These are phyloP conservation scores for Papilio xuthus DNA, from an alignment of 1,140 invertebrate species.

Conservation along the genomic window DNA sequence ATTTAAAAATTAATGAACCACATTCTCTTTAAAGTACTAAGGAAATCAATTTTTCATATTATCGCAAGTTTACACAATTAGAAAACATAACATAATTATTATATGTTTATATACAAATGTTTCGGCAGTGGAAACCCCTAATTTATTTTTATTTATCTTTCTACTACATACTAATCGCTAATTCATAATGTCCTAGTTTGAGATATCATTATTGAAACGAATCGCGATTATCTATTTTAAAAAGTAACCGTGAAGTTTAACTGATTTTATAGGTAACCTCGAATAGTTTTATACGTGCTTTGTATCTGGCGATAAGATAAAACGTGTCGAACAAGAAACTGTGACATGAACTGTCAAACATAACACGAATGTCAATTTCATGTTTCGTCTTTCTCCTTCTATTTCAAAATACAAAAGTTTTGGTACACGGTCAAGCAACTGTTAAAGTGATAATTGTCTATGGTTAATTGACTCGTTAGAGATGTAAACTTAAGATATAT, in stretches of 20 bases:
- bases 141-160: too few relatives aligned
- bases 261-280: constrained; percentile 21
- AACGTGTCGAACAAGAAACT: not conserved
- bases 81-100: not conserved
- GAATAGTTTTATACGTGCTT: not conserved
- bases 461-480: too few relatives aligned
- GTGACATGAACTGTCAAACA: not conserved
- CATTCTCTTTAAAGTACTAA: not conserved
- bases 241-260: constrained; percentile 19
- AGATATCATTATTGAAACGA: too few relatives aligned
- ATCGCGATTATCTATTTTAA: constrained; percentile 14
- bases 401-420: too few relatives aligned
- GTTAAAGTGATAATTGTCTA: too few relatives aligned
- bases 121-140: too few relatives aligned
- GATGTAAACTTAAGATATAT: too few relatives aligned
- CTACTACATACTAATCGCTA: too few relatives aligned
- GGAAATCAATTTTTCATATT: too few relatives aligned
- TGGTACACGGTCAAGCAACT: too few relatives aligned
- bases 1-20: not conserved
- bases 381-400: not conserved
- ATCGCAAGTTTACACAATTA: not conserved
- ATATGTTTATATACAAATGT: too few relatives aligned
- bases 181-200: too few relatives aligned
- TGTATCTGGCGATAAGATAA: constrained; percentile 7
- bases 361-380: constrained; percentile 11